Percentiles rank a stretch among this genome's conserved stretches.
phyloP scores from a whole-genome alignment of 1,140 invertebrate genomes.

The Nasonia giraulti region DNA sequence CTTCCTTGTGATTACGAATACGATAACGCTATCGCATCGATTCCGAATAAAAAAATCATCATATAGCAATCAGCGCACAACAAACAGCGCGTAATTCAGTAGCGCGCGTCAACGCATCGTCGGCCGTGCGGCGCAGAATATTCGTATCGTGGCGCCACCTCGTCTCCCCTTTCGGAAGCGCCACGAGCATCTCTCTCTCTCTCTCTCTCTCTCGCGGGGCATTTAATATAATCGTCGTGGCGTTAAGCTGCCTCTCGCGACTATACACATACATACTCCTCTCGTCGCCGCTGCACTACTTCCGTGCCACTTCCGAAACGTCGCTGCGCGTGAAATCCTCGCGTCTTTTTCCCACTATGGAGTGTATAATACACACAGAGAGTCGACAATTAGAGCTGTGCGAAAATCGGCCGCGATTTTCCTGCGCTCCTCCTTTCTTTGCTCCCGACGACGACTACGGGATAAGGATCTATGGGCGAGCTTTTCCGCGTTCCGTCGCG shows the following conservation, averaged over 20 bases:
- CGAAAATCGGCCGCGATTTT: constrained; percentile 42
- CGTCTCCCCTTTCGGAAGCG: neutral
- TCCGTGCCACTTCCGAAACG: constrained; percentile 57
- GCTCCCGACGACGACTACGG: neutral
- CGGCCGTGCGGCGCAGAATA: constrained; percentile 39
- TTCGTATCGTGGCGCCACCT: constrained; percentile 66
- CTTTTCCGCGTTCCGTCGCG: constrained; percentile 38
- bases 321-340: constrained; percentile 21
- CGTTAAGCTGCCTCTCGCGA: constrained; percentile 13
- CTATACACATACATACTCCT: neutral
- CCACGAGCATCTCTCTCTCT: too few species aligned
- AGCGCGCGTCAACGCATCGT: constrained; percentile 63
- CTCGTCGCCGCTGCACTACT: neutral
- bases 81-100: constrained; percentile 55
- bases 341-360: neutral
- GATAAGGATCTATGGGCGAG: constrained; percentile 32
- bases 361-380: neutral
- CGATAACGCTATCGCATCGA: too few species aligned
- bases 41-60: too few species aligned
- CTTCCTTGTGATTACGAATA: too few species aligned
- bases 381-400: constrained; percentile 29
- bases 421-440: constrained; percentile 40
- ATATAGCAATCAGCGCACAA: neutral
- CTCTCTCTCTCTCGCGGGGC: neutral
- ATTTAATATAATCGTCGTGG: constrained; percentile 42